Percentiles rank a stretch among this genome's conserved stretches.
Evolutionary conservation across 2,113 vertebrate genomes (phyloP).

Genomic region (Uropsilus gracilis): DNA sequence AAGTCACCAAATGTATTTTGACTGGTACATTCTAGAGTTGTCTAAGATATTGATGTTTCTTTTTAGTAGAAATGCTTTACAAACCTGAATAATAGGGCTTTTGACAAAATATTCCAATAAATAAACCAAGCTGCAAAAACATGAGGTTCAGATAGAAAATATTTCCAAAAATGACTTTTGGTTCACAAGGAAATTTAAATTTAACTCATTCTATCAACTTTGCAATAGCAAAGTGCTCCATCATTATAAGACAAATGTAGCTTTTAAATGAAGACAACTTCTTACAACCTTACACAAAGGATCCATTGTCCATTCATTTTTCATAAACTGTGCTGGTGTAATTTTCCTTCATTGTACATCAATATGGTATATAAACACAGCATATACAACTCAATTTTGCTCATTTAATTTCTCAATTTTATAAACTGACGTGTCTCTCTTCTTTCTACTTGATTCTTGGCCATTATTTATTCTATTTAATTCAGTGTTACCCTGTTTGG

Average conservation of each 20-base stretch:
- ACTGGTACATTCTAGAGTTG: conserved; percentile 60
- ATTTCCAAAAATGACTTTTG: conserved; percentile 78
- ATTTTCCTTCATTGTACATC: conserved; percentile 81
- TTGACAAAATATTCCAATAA: conserved; percentile 77
- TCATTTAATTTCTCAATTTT: conserved; percentile 77
- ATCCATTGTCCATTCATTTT: conserved; percentile 80
- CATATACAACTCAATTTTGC: conserved; percentile 71
- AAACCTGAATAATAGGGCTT: conserved; percentile 70
- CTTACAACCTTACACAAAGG: conserved; percentile 73
- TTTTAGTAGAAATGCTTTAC: conserved; percentile 62
- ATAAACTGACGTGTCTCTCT: conserved; percentile 30
- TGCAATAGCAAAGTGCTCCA: conserved; percentile 74
- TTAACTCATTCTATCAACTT: conserved; percentile 83
- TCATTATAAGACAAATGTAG: conserved; percentile 77
- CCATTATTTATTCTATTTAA: conserved; percentile 68
- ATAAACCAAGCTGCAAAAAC: conserved; percentile 74
- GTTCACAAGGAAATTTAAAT: conserved; percentile 78
- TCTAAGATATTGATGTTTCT: conserved; percentile 42
- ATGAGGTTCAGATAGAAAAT: conserved; percentile 73
- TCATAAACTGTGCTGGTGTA: conserved; percentile 60
- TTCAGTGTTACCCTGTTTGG: conserved; percentile 47
- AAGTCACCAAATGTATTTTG: conserved; percentile 59
- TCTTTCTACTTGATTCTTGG: conserved; percentile 21
- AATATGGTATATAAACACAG: conserved; percentile 78
- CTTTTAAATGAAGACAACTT: conserved; percentile 82